Base-by-base conservation (phyloP, 2,113 vertebrate species). In the Centrocercus urophasianus region DNA sequence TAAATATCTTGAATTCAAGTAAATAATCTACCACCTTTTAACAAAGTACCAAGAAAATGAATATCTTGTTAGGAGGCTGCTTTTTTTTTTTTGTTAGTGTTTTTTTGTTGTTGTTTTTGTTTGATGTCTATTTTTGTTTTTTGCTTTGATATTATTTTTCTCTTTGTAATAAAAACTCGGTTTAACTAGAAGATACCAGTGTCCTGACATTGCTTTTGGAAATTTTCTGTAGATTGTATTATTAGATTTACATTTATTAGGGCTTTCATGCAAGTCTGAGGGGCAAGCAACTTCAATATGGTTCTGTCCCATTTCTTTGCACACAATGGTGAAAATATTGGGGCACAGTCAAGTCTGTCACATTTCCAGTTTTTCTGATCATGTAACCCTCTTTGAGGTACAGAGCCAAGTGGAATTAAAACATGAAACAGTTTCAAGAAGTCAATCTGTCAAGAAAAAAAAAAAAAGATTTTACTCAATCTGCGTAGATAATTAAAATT, bases 171-270 rank as follows among this genome's bases (percentile, higher is more conserved):
- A 89, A 87, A 87, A 87, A 38, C 30, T 63, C 66, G 34, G 12
- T 52, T 76, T 60, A 89, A 76, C 82, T 59, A 87, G 78, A 93
- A 89, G 38, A 63, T 71, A 47, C 1, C 65, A 10, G 22, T 79
- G 67, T 91, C 60, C 43, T 85, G 67, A 92, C 87, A 90, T 65
- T 70, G 63, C 24, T 73, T 93, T 85, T 75, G 16, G 32, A 17
- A 2, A 28, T 83, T 59, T 82, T 36, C 59, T 21, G 3, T 40
- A 38, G 54, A 81, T 66, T 69, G 3, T 76, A 47, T 24, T 17
- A 57, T 45, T 81, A 32, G 8, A 43, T 8, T 82, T 93, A 90
- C 20, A 30, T 93, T 90, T 90, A 40, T 84, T 59, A 57, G 27
- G n/a, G 2, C 3, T 87, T 85, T 89, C 54, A 47, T 64, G 56